Evolutionary conservation across 92 coral and sea anemone genomes (phyloP), one percentile per base, ranked within the genome.

Genomic region (Phymanthus crucifer): DNA sequence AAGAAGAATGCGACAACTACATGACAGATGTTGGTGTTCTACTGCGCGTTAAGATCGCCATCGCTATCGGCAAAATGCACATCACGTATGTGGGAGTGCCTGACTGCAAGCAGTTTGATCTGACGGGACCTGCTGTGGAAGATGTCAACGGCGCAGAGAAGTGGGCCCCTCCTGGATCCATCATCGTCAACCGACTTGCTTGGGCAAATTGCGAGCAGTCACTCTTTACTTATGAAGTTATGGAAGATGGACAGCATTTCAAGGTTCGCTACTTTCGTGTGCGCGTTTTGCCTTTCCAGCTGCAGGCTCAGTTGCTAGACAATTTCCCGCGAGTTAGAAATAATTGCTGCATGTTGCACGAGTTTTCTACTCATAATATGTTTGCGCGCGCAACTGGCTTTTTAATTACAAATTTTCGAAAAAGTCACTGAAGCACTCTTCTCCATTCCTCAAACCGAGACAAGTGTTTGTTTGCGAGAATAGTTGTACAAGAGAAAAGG

Each of bases 141-240:
- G 99, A 96, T 35, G 99, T 92, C 32, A 96, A 96, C 58, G 91
- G 86, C 3, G 99, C 99, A 14, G 99, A 96, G 89, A 93, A 93
- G 77, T 96, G 98, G 99, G 98, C 99, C 16, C 88, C 89, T 75
- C 99, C 99, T 70, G 99, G 99, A n/a, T 75, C 99, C 18, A 90
- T 96, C 32, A 92, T 96, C 24, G 75, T 96, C 83, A 89, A 97
- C 23, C 93, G 93, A 33, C 72, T 87, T 37, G 98, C 98, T 10
- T 96, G 90, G 94, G 85, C 76, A 31, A 89, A 81, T 32, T 96
- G 98, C 80, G 98, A 96, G 19, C 98, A 96, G 66, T 87, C 91
- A 19, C 82, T 96, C 74, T 96, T 96, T 66, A 73, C 89, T 61
- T 87, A 87, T 48, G 99, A 96, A 72, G 54, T 89, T 18, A 50